Base-by-base conservation (phyloP, 2,888 invertebrate species). In the Tinea pellionella region DNA sequence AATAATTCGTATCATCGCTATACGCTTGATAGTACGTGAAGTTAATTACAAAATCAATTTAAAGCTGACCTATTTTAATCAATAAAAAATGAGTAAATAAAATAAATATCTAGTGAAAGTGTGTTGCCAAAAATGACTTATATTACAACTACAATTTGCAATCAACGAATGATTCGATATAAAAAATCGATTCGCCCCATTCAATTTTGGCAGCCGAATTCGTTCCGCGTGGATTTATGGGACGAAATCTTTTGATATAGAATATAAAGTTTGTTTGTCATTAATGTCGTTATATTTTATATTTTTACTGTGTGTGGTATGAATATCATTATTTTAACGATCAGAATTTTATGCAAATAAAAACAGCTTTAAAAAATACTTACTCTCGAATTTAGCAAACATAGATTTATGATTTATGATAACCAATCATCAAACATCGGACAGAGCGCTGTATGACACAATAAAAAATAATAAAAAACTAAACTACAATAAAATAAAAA, bases 161-260 rank as follows among this genome's bases (percentile, higher is more conserved):
- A 53, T 53, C 53, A 53, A 53, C 24, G 12, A 53, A 19, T 53
- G n/a, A 19, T 53, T 24, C 53, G 53, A 53, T 53, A 53, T 18
- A 53, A 53, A 53, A 53, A 53, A 53, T 53, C 43, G 59, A 62
- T 60, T 68, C 65, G 68, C 67, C 73, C 70, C 71, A 72, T 69
- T 73, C 69, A 65, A 70, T 74, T 75, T 72, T 69, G 73, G 73
- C 67, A 66, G 69, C 69, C 53, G 53, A 69, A 77, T 80, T 78
- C 74, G 75, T 66, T 71, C 66, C 74, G 73, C 69, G 63, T 64
- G 72, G 72, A 80, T 81, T 80, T 80, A 81, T 70, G 72, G 67
- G 64, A 68, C 64, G 69, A 70, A 75, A 69, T 68, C 69, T 67
- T 65, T 69, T 72, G 71, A 73, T 74, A 57, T 57, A 57, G 11